phyloP scores from a whole-genome alignment of 2,113 vertebrate genomes.

The Butastur rufipennis region DNA sequence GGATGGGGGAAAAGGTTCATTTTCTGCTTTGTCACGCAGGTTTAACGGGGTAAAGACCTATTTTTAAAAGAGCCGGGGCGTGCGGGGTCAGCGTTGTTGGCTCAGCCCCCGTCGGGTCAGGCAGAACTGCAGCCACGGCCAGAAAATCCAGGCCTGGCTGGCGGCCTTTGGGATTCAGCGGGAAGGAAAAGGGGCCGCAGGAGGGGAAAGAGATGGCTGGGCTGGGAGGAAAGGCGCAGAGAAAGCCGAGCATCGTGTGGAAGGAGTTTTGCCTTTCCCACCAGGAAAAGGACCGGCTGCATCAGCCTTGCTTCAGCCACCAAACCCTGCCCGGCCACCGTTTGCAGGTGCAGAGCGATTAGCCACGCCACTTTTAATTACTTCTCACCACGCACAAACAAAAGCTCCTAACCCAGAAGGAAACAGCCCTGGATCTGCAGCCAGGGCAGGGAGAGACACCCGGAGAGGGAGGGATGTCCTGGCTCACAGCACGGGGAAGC shows the following conservation, averaged over 20 bases:
- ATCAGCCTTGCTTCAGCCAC: neutral
- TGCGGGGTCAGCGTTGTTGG: rapidly evolving
- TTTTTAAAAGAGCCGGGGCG: neutral
- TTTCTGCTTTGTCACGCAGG: rapidly evolving
- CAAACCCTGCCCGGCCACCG: rapidly evolving
- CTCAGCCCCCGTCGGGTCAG: rapidly evolving
- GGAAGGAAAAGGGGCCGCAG: neutral
- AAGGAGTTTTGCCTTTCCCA: neutral
- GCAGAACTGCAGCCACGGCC: neutral
- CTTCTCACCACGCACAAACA: neutral
- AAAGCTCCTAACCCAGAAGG: neutral
- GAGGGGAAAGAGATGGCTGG: neutral
- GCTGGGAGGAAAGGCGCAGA: neutral
- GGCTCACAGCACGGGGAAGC: neutral
- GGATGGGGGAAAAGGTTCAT: rapidly evolving
- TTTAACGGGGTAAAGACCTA: neutral
- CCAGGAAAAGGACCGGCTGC: too few species aligned
- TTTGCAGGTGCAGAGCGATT: neutral
- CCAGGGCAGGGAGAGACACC: neutral
- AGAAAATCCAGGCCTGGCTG: neutral
- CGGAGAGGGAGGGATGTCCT: neutral
- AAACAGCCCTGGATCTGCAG: rapidly evolving
- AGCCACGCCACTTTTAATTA: neutral
- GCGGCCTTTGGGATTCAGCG: neutral
- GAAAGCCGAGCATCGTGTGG: rapidly evolving